Percentiles rank a stretch among this genome's conserved stretches.
phyloP scores from a whole-genome alignment of 2,888 invertebrate genomes.

The Calliopum simillimum region DNA sequence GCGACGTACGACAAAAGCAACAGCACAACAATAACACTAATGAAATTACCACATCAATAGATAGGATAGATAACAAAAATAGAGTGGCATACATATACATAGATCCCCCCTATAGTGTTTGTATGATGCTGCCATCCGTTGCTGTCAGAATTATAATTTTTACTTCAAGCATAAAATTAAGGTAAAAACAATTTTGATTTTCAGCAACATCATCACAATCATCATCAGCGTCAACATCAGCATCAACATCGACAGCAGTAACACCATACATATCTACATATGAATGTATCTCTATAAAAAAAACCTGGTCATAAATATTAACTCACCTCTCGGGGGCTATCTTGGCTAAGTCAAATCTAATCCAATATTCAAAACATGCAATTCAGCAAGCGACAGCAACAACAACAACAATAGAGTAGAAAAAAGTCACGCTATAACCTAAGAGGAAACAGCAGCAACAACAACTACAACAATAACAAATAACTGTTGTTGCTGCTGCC shows the following conservation, averaged over 20 bases:
- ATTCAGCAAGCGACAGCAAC: conserved; percentile 2
- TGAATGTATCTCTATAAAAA: neutral
- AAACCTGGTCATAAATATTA: neutral
- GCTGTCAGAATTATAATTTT: no score
- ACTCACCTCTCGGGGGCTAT: neutral
- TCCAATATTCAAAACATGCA: conserved; percentile 16
- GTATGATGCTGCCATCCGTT: no score
- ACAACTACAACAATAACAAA: conserved; percentile 6
- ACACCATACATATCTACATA: conserved; percentile 29
- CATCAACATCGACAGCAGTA: conserved; percentile 1
- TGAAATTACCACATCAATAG: neutral
- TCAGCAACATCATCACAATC: neutral
- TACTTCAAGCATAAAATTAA: no score
- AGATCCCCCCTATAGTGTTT: no score
- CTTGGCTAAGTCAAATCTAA: neutral
- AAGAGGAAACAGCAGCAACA: conserved; percentile 6
- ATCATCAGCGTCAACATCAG: neutral
- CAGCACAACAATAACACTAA: conserved; percentile 6
- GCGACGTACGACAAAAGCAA: conserved; percentile 18
- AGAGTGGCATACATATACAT: no score
- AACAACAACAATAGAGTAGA: neutral
- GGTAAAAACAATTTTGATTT: no score
- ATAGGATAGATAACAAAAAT: neutral
- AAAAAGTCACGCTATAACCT: neutral
- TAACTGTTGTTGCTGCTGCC: conserved; percentile 13